Evolutionary conservation across 2,797 vertebrate genomes (phyloP), one percentile per base, ranked within the genome.

Genomic region (Chaunax sp.): DNA sequence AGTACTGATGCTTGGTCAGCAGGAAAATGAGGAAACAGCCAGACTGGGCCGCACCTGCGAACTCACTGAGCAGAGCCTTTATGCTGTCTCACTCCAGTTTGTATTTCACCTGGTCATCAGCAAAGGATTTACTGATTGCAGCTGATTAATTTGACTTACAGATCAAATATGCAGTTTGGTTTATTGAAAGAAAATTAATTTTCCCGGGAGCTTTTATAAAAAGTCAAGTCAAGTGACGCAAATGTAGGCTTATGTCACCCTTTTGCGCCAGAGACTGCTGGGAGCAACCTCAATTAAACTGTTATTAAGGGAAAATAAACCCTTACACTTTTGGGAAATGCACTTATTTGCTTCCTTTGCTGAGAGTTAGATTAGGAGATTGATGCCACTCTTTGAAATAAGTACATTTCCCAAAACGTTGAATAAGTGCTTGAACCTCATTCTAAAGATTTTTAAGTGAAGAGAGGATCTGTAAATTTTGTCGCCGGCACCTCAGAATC

Each of bases 1-100:
- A 67, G 52, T 68, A 77, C 57, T 78, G 75, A 79, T 79, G 80
- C 72, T 77, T 73, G 82, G 82, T 88, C 85, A 89, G 81, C 86
- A 87, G 77, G 73, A 86, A 89, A 82, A 82, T 71, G 52, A 75
- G 72, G 70, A 66, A 87, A 81, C n/a, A 69, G 63, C 56, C 69
- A 15, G 61, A 59, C 64, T 33, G 72, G 50, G 58, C 64, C 37
- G 2, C 64, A 79, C 71, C 81, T 70, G 72, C 70, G 49, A 19
- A 33, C 54, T 52, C 26, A 19, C 20, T 40, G 47, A 64, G 52
- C 65, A 14, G 13, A 44, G 53, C 23, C 43, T 40, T 33, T 43
- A 45, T 41, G 50, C 63, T 6, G 33, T 30, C 43, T 22, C 11
- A 9, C 45, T 46, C 25, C 46, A 54, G 30, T 65, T 57, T 65